These are phyloP conservation scores for Sinocyclocheilus anophthalmus DNA, from an alignment of 2,113 vertebrate species.

Conservation along the genomic window DNA sequence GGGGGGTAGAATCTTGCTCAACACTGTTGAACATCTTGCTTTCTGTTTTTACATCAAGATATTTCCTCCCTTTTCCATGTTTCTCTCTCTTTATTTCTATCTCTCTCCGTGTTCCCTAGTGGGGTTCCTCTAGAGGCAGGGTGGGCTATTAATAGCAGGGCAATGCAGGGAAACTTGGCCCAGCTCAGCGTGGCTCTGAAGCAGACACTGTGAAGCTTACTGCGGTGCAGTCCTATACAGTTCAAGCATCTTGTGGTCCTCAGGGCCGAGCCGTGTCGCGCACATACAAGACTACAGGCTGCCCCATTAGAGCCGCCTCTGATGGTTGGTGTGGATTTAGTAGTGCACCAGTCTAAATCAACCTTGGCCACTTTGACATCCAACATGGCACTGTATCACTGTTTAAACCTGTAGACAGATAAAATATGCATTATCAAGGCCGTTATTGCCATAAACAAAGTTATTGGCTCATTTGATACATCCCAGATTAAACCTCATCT, in stretches of 20 bases:
- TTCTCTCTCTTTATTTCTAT: slow-evolving; percentile 31
- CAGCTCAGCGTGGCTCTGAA: slow-evolving; percentile 49
- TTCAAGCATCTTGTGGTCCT: slow-evolving; percentile 59
- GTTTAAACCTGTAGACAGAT: not conserved
- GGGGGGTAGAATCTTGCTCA: not conserved
- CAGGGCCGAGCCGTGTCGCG: slow-evolving; percentile 58
- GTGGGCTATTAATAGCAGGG: slow-evolving; percentile 65
- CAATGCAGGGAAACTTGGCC: slow-evolving; percentile 51
- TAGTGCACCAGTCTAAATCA: not conserved
- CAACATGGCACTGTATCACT: not conserved
- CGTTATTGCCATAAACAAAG: not conserved
- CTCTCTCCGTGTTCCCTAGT: slow-evolving; percentile 44
- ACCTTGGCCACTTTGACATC: not conserved
- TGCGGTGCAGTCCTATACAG: slow-evolving; percentile 53
- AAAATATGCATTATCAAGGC: slow-evolving; percentile 6
- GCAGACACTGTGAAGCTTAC: slow-evolving; percentile 59
- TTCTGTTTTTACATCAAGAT: slow-evolving; percentile 38
- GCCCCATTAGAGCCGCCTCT: slow-evolving; percentile 62
- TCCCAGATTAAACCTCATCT: slow-evolving; percentile 18
- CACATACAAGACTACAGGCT: slow-evolving; percentile 60
- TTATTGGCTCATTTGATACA: slow-evolving; percentile 25
- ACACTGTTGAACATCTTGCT: slow-evolving; percentile 21
- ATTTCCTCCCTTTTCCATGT: slow-evolving; percentile 29
- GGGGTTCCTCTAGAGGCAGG: slow-evolving; percentile 59
- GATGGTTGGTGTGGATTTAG: slow-evolving; percentile 64